Conservation (phyloP, 2,888 invertebrate genomes). For the Orthosia incerta region DNA sequence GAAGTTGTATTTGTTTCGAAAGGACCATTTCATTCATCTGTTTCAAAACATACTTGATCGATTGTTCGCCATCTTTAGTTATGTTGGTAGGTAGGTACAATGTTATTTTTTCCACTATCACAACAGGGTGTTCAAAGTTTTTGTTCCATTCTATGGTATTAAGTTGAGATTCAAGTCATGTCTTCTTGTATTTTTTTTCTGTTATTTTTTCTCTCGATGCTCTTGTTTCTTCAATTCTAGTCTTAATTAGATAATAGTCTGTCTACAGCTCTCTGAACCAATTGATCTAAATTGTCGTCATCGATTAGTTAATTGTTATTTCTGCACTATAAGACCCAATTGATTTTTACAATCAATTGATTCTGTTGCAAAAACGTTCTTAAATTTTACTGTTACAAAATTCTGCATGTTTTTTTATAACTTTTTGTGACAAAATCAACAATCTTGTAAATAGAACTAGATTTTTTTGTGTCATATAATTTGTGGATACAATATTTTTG, state of each 20-base stretch:
- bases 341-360: slow-evolving; percentile 73
- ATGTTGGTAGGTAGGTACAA: neutral
- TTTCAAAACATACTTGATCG: slow-evolving; percentile 15
- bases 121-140: slow-evolving; percentile 24
- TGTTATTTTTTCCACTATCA: slow-evolving; percentile 41
- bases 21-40: neutral
- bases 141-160: slow-evolving; percentile 39
- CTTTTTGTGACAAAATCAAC: slow-evolving; percentile 79
- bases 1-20: slow-evolving; percentile 9
- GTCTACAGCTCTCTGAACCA: slow-evolving; percentile 36
- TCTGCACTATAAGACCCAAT: slow-evolving; percentile 32
- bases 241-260: slow-evolving; percentile 28
- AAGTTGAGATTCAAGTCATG: slow-evolving; percentile 63
- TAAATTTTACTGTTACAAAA: slow-evolving; percentile 18
- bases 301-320: slow-evolving; percentile 53
- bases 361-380: slow-evolving; percentile 80
- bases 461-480: slow-evolving; percentile 38
- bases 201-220: slow-evolving; percentile 37
- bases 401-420: slow-evolving; percentile 68
- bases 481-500: slow-evolving; percentile 68
- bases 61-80: neutral
- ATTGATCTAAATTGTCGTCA: slow-evolving; percentile 50
- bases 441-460: slow-evolving; percentile 68
- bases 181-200: slow-evolving; percentile 26
- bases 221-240: slow-evolving; percentile 41